These are phyloP conservation scores for Edolisoma coerulescens DNA, from an alignment of 2,113 vertebrate species.

Conservation along the genomic window DNA sequence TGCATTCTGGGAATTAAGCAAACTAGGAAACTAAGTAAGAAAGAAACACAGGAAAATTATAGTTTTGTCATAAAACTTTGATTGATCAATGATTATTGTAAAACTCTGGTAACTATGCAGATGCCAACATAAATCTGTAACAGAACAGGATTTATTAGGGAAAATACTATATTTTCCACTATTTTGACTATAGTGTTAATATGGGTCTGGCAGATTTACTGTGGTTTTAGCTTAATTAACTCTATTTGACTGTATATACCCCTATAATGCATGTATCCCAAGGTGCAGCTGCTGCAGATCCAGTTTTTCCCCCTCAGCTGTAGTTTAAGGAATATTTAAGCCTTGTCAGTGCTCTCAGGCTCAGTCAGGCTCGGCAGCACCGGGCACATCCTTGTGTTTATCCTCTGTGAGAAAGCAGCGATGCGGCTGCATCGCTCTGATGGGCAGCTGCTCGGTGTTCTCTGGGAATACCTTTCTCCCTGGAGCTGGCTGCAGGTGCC, in stretches of 20 bases:
- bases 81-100: constrained; percentile 78
- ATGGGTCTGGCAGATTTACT: constrained; percentile 64
- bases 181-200: constrained; percentile 70
- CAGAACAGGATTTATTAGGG: constrained; percentile 67
- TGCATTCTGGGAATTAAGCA: constrained; percentile 74
- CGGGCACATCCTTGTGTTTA: background rate
- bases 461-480: background rate
- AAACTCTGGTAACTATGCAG: constrained; percentile 65
- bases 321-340: constrained; percentile 52
- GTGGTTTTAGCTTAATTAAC: constrained; percentile 75
- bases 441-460: background rate
- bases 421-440: rapidly evolving
- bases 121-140: constrained; percentile 71
- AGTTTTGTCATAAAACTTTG: constrained; percentile 73
- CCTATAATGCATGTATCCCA: constrained; percentile 55
- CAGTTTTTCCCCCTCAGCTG: background rate
- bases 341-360: background rate
- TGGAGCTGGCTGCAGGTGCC: background rate
- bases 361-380: background rate
- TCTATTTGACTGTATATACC: constrained; percentile 58
- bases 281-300: constrained; percentile 9
- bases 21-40: constrained; percentile 70
- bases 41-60: constrained; percentile 65
- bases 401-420: background rate
- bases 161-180: constrained; percentile 72